Evolutionary conservation across 2,797 vertebrate species (phyloP).

Genomic region (Pangasius sanitwongsei): DNA sequence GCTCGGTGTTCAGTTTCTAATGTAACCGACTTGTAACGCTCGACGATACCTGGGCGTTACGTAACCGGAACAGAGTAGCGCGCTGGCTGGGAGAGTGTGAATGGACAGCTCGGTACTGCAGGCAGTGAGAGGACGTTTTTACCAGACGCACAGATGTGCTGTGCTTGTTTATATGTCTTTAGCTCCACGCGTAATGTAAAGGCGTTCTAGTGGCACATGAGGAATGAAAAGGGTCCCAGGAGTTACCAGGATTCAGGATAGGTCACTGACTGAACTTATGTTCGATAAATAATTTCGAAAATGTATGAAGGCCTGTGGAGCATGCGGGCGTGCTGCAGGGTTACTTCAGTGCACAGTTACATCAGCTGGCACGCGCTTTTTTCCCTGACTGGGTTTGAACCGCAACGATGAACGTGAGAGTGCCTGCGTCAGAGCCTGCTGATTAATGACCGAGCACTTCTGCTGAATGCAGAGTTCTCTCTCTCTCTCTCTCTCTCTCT

Average conservation of each 20-base stretch:
- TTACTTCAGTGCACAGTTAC: constrained; percentile 31
- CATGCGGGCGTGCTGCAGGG: not conserved
- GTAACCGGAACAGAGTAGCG: constrained; percentile 70
- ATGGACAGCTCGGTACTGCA: constrained; percentile 58
- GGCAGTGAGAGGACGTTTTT: not conserved
- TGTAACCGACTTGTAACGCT: not conserved
- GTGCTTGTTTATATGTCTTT: not conserved
- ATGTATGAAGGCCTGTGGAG: not conserved
- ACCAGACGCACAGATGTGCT: not conserved
- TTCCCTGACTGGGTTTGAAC: constrained; percentile 21
- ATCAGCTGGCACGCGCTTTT: not conserved
- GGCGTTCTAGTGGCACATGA: not conserved
- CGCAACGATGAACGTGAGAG: constrained; percentile 37
- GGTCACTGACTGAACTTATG: not conserved
- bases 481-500: not conserved
- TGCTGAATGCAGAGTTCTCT: constrained; percentile 41
- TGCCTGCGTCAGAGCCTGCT: constrained; percentile 47
- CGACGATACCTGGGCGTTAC: constrained; percentile 63
- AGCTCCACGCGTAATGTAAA: not conserved
- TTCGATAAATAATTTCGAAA: not conserved
- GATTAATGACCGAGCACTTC: constrained; percentile 44
- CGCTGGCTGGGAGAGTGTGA: constrained; percentile 63
- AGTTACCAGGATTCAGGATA: not conserved
- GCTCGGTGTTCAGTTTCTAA: constrained; percentile 4
- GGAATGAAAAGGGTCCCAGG: not conserved